These are phyloP conservation scores for Oncorhynchus clarkii DNA, from an alignment of 2,113 vertebrate species.

Conservation along the genomic window DNA sequence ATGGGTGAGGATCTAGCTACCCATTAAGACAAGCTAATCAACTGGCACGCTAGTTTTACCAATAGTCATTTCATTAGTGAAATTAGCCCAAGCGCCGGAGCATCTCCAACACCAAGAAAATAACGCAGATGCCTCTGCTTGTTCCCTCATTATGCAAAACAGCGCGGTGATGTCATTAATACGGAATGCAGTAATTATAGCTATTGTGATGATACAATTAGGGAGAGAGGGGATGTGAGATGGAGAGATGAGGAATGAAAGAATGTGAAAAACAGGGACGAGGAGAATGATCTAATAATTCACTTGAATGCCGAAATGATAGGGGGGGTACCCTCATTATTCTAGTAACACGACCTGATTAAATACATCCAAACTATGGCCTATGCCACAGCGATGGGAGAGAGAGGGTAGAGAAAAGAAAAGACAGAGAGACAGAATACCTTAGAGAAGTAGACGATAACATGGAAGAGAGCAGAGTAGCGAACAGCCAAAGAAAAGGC, in stretches of 20 bases:
- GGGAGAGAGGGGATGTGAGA: background rate
- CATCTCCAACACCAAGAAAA: background rate
- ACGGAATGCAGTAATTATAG: conserved; percentile 2
- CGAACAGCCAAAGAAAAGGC: too few species aligned
- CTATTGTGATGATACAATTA: background rate
- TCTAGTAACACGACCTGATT: background rate
- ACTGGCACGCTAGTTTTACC: background rate
- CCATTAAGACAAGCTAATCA: background rate
- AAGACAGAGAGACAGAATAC: background rate
- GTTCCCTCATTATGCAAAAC: background rate
- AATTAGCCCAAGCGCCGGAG: background rate
- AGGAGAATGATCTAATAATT: too few species aligned
- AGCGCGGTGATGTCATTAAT: background rate
- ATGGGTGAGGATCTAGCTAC: background rate
- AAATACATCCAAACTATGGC: background rate
- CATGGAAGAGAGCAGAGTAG: too few species aligned
- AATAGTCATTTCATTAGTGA: background rate
- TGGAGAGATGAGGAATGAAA: background rate
- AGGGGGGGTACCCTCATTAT: too few species aligned
- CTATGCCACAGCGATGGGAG: background rate
- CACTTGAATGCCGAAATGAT: too few species aligned
- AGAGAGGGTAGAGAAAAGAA: background rate
- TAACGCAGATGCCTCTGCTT: background rate
- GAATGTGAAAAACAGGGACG: background rate
- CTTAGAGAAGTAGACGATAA: background rate